Percentiles rank a stretch among this genome's conserved stretches.
These are phyloP conservation scores for Turritopsis rubra DNA, from an alignment of 30 jellyfish, hydroid and myxozoan species.

Conservation along the genomic window DNA sequence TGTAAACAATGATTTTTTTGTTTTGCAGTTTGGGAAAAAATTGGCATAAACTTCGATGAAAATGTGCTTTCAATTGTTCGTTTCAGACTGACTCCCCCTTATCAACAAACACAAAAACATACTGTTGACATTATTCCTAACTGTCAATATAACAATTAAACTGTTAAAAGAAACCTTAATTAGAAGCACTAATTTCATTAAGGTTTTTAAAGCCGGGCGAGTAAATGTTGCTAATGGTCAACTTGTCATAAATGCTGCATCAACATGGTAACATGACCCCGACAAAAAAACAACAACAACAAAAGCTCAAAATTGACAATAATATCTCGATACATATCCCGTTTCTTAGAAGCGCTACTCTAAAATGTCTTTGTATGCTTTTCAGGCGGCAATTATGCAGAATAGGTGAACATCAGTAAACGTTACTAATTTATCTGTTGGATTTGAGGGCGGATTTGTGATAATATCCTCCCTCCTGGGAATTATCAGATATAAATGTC, in stretches of 20 bases:
- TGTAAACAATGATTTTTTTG: not conserved
- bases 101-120: not conserved
- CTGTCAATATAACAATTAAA: not conserved
- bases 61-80: not conserved
- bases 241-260: not conserved
- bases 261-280: not conserved
- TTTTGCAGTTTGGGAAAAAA: not conserved
- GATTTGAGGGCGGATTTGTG: not conserved
- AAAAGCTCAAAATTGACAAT: not conserved
- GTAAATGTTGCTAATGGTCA: not conserved
- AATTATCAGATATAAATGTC: not conserved
- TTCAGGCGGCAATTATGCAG: not conserved
- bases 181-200: not conserved
- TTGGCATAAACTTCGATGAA: not conserved
- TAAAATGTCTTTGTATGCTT: not conserved
- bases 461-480: not conserved
- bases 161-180: not conserved
- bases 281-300: not conserved
- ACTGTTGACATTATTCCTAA: not conserved
- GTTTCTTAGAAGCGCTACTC: not conserved
- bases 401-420: too few species aligned
- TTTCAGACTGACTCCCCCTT: not conserved
- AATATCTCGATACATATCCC: not conserved
- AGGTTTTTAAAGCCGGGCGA: too few species aligned
- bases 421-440: not conserved